Evolutionary conservation across 2,797 vertebrate genomes (phyloP).

Genomic region (Phataginus tricuspis): DNA sequence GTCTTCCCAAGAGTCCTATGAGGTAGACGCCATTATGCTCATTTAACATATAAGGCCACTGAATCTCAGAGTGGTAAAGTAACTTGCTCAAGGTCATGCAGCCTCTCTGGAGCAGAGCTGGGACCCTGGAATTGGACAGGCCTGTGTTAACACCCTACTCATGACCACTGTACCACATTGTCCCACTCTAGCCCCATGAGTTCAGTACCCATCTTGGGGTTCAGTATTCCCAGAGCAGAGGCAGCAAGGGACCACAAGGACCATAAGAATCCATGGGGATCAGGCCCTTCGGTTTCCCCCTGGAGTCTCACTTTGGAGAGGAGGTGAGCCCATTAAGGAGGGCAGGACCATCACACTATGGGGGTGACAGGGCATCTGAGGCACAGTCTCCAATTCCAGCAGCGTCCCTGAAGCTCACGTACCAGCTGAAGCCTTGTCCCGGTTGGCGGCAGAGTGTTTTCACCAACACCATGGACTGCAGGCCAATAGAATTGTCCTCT

Average conservation of each 20-base stretch:
- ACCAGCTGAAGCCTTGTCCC: not conserved
- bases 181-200: not conserved
- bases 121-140: not conserved
- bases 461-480: not conserved
- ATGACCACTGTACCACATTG: accelerated
- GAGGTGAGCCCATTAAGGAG: not conserved
- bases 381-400: not conserved
- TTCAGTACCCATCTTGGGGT: not conserved
- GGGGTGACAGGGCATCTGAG: not conserved
- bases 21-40: not conserved
- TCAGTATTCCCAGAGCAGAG: not conserved
- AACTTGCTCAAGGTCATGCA: not conserved
- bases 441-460: not conserved
- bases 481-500: not conserved
- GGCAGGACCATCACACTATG: not conserved
- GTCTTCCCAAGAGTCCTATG: not conserved
- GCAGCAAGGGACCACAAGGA: not conserved
- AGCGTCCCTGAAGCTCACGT: not conserved
- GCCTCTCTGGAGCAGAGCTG: not conserved
- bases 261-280: not conserved
- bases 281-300: not conserved
- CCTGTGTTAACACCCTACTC: not conserved
- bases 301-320: not conserved
- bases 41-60: not conserved
- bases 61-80: not conserved